Conservation (phyloP, 2,797 vertebrate species). For the Lagorchestes hirsutus region DNA sequence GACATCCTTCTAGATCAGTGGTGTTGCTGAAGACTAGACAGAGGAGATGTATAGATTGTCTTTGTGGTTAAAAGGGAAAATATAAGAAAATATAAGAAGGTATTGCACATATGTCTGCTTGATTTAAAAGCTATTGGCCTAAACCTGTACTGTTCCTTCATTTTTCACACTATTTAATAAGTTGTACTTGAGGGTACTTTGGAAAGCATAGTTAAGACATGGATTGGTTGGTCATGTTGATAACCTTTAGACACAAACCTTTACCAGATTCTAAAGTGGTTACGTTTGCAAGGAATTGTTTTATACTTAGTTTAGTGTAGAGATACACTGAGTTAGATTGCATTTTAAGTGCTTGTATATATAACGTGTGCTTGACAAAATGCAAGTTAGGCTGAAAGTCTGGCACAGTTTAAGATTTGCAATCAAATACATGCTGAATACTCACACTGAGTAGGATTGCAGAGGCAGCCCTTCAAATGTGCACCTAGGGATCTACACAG, state of each 20-base stretch:
- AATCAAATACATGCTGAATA: constrained; percentile 8
- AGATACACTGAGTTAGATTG: not conserved
- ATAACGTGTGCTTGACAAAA: constrained; percentile 26
- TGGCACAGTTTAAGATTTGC: not conserved
- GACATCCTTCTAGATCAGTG: constrained; percentile 75
- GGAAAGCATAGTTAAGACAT: not conserved
- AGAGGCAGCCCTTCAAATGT: constrained; percentile 20
- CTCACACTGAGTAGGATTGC: not conserved
- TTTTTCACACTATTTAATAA: not conserved
- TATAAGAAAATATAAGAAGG: not conserved
- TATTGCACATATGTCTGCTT: not conserved
- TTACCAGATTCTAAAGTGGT: constrained; percentile 43
- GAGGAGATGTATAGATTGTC: constrained; percentile 23
- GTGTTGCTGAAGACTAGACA: constrained; percentile 60
- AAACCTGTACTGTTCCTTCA: not conserved
- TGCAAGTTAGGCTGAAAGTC: constrained; percentile 20
- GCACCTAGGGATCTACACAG: not conserved
- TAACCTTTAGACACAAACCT: constrained; percentile 35
- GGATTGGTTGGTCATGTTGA: constrained; percentile 2
- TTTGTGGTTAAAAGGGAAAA: constrained; percentile 49
- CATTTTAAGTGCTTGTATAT: constrained; percentile 13
- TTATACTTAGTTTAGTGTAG: constrained; percentile 38
- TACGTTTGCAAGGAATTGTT: not conserved
- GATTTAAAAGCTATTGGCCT: not conserved
- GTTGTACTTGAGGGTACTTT: constrained; percentile 39